Base-by-base conservation (phyloP, 2,113 vertebrate species). In the Fukomys damarensis region DNA sequence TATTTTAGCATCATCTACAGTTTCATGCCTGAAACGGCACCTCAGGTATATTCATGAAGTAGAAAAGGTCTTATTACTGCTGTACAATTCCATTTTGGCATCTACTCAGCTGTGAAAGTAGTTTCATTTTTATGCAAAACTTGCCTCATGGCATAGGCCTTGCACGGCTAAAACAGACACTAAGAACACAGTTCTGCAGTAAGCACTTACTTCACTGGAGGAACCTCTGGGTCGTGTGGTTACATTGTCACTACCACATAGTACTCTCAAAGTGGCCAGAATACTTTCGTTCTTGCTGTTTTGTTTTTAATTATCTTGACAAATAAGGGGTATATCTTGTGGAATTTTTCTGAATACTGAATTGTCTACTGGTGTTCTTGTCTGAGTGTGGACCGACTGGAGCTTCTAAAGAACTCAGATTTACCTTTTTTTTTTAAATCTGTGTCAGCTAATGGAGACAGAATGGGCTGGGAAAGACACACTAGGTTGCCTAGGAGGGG, bases 51-150 rank as follows among this genome's bases (percentile, higher is more conserved):
- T 96, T 96, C 93, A 68, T 88, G 84, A 96, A 94, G 84, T 52
- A 96, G 89, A 95, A 96, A 94, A 97, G 68, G 32, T 76, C 92
- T 91, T 95, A 96, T 92, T 93, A 90, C 92, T 91, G 74, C 96
- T 88, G 92, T 52, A 87, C 91, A 93, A 92, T 96, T 96, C 91
- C 87, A 96, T 97, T 97, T 96, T 97, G 96, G 86, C 94, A 92
- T 76, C 95, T 83, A 90, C 80, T 96, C 89, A 98, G 74, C 96
- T 95, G 95, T 87, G 91, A 98, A 97, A 95, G 74, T 91, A 93
- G 96, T 93, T 97, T 94, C 94, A 96, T 93, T 97, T 98, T 95
- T 94, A 94, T 96, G 92, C 28, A 38, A 93, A 97, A 77, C 93
- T 66, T 92, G 92, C 92, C 95, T 97, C 94, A 90, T 95, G 95